Base-by-base conservation (phyloP, 2,113 vertebrate genomes). In the Oxygymnocypris stewartii region DNA sequence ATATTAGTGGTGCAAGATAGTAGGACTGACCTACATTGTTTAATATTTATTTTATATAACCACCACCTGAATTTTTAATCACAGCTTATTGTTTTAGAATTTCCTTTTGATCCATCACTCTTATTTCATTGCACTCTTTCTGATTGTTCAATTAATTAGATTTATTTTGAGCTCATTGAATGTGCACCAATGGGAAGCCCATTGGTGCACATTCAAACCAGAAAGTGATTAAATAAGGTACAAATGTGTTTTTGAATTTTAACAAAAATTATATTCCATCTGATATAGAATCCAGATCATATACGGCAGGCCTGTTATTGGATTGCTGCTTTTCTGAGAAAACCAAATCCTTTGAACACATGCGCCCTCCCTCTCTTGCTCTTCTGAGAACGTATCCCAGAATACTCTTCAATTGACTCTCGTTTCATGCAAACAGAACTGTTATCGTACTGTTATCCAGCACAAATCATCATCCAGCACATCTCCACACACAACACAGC, bases 251-350 rank as follows among this genome's bases (percentile, higher is more conserved):
- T 86, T 59, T 4, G 31, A 28, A 42, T 47, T 5, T 37, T 25
- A 31, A 80, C 42, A 49, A 54, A 54, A 54, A 54, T 18, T 61
- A 3, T 37, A 59, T 65, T 37, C 16, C 44, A 25, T 25, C 47
- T 35, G 35, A 67, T 82, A 35, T 10, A 80, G 42, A 82, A 61
- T 59, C 42, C 20, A 37, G 40, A 59, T 11, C 37, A 47, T 74
- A 49, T 49, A 75, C 42, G 13, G 13, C 61, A 51, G 47, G 67
- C 14, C 23, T 13, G 1, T 28, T 86, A 83, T 65, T 83, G 69
- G 57, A 37, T 65, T 65, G 31, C 42, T 65, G 49, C 16, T 74
- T 86, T 86, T 76, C 79, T 75, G 18, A 65, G 54, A 82, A 79
- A 82, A 47, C 31, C 4, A 2, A 75, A 75, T 82, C 78, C 49